phyloP scores from a whole-genome alignment of 2,888 invertebrate genomes.

The Mythimna vitellina region DNA sequence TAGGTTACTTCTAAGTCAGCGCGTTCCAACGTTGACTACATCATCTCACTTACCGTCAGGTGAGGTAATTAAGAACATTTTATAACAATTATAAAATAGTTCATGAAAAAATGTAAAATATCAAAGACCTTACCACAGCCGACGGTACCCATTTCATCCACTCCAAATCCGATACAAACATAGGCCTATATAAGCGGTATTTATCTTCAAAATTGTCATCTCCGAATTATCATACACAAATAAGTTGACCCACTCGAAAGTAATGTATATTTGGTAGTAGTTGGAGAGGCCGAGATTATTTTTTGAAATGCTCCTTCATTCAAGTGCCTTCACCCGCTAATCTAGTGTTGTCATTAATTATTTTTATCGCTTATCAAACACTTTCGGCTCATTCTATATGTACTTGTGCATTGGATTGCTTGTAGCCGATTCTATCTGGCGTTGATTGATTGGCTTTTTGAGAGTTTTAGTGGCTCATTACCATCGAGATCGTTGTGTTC shows the following conservation, averaged over 20 bases:
- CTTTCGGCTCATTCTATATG: constrained; percentile 82
- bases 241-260: constrained; percentile 87
- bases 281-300: constrained; percentile 89
- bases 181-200: constrained; percentile 51
- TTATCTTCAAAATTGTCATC: constrained; percentile 65
- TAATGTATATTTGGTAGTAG: constrained; percentile 86
- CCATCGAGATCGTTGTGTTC: constrained; percentile 32
- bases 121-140: background rate
- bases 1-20: too few relatives aligned
- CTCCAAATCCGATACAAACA: constrained; percentile 31
- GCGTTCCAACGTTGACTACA: too few relatives aligned
- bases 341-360: constrained; percentile 90
- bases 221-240: constrained; percentile 83
- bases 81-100: too few relatives aligned
- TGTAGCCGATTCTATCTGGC: constrained; percentile 71
- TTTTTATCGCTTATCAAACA: constrained; percentile 90
- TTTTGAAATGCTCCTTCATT: constrained; percentile 89
- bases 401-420: constrained; percentile 78
- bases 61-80: too few relatives aligned
- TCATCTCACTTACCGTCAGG: too few relatives aligned
- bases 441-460: constrained; percentile 68
- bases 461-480: constrained; percentile 52
- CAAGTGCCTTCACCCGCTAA: constrained; percentile 87
- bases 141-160: constrained; percentile 9
- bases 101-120: too few relatives aligned